Base-by-base conservation (phyloP, 1,140 invertebrate species). In the Portunus trituberculatus region DNA sequence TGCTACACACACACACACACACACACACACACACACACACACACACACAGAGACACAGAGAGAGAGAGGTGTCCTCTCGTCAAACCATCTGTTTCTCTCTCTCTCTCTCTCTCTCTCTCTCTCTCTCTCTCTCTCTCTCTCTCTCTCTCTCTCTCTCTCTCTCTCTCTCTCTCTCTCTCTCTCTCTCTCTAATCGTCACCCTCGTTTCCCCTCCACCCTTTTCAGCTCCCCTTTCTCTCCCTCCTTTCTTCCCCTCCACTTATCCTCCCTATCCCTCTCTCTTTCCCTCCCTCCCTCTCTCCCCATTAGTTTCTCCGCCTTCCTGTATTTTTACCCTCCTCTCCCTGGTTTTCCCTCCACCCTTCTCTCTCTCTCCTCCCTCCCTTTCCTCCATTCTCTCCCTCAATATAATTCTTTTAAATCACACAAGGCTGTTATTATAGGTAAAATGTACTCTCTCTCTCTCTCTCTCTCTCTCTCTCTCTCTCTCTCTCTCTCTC, bases 401-500 rank as follows among this genome's bases (percentile, higher is more conserved):
- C n/a, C 83, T 86, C 31, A 12, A 59, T 4, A 59, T 59, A 59
- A 59, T 59, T 16, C 39, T 59, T 16, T 16, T 59, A 20, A 59
- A 59, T 20, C 52, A 59, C 12, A 20, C 20, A 20, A 59, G 0
- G 20, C 52, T 12, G 20, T 59, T 59, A 59, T 16, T 59, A 20
- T 59, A 12, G 52, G 20, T 59, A 59, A 59, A 59, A 59, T 20
- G 52, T 12, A 16, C 52, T 59, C 52, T 59, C 52, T 59, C 52
- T 59, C 52, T 59, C 52, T 45, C 29, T 32, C 84, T 25, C 84
- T 32, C 84, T 87, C 29, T 31, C 84, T 87, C 84, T 31, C 84
- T 25, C 84, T 25, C 84, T 28, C 84, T 31, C 84, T 87, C 29
- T 29, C 84, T 29, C n/a, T 87, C 84, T 87, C 84, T 45, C 84